These are phyloP conservation scores for Formica selysi DNA, from an alignment of 1,140 invertebrate genomes.

Conservation along the genomic window DNA sequence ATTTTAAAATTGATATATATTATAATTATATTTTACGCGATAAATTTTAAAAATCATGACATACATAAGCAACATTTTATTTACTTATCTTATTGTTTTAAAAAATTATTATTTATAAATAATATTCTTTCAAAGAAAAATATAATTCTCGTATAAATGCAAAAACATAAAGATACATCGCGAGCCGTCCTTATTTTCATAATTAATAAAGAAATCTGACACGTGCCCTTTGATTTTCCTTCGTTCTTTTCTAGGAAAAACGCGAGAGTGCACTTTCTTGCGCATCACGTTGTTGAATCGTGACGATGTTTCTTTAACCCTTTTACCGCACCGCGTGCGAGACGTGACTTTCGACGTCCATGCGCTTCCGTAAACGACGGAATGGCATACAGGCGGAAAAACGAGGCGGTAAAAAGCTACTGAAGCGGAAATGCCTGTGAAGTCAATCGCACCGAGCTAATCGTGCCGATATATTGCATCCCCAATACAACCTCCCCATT, in stretches of 20 bases:
- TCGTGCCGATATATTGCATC: neutral
- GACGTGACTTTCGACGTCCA: constrained; percentile 48
- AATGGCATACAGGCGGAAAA: constrained; percentile 43
- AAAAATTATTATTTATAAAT: neutral
- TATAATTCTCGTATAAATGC: neutral
- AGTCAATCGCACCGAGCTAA: constrained; percentile 30
- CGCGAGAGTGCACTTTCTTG: neutral
- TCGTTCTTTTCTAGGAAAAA: neutral
- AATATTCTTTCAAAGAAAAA: neutral
- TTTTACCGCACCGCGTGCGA: neutral
- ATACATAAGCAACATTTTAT: neutral
- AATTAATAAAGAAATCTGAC: constrained; percentile 16
- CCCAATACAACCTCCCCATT: neutral
- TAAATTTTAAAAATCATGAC: neutral
- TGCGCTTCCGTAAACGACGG: constrained; percentile 35
- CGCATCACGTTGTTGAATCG: constrained; percentile 22
- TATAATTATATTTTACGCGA: neutral
- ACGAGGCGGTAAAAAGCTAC: constrained; percentile 2
- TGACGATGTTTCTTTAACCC: constrained; percentile 32
- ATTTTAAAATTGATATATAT: constrained; percentile 28
- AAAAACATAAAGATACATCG: neutral
- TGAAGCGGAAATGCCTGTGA: constrained; percentile 38
- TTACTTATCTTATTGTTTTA: neutral
- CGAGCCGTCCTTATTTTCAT: neutral
- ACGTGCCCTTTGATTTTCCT: neutral